Conservation (phyloP, 2,797 vertebrate genomes). For the Molossus molossus region DNA sequence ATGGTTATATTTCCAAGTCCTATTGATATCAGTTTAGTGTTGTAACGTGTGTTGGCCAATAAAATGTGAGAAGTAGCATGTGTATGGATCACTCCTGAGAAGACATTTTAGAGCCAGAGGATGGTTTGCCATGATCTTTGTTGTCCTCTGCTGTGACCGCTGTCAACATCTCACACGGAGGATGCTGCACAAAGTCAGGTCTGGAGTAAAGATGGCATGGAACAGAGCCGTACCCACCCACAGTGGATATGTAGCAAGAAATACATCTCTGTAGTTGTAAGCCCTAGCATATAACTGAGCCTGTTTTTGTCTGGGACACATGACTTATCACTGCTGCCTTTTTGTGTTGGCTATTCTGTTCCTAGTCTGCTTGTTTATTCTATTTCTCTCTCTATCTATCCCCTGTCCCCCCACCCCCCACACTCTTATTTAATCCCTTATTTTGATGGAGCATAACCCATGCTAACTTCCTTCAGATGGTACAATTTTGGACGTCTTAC, state of each 20-base stretch:
- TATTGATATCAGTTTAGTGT: background rate
- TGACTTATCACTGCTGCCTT: background rate
- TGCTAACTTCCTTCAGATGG: background rate
- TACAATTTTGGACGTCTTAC: background rate
- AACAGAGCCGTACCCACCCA: background rate
- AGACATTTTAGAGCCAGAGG: background rate
- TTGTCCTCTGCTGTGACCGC: background rate
- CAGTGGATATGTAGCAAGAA: background rate
- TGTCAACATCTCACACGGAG: background rate
- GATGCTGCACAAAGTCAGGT: background rate
- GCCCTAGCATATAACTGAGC: background rate
- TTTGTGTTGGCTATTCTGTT: background rate
- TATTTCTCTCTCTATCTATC: background rate
- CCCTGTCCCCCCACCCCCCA: background rate
- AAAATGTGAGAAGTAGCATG: background rate
- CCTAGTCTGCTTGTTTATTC: background rate
- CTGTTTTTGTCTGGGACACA: background rate
- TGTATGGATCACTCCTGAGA: background rate
- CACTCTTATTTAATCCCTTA: background rate
- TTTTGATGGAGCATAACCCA: background rate
- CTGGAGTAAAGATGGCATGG: background rate
- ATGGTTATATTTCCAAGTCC: background rate
- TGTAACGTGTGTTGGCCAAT: background rate
- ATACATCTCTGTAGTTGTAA: background rate
- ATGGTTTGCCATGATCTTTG: background rate